Evolutionary conservation across 2,888 invertebrate genomes (phyloP), one percentile per base, ranked within the genome.

Genomic region (Troides aeacus): DNA sequence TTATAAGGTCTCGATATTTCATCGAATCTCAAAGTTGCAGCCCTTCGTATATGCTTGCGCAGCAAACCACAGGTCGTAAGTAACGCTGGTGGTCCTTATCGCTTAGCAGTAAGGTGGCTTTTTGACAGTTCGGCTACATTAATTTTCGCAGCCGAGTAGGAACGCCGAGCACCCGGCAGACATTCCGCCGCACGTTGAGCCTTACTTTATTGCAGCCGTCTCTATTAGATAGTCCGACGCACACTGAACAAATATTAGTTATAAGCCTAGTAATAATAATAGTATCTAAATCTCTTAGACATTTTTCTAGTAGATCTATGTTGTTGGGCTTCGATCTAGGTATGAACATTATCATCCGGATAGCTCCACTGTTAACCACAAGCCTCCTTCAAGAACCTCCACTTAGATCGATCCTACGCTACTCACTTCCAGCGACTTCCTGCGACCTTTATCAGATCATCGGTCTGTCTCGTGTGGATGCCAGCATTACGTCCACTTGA

Each of bases 141-240:
- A 46, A 46, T 69, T 30, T 65, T 58, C 30, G 62, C 61, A 46
- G 23, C 58, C 18, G 53, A 59, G 58, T 60, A 62, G 42, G 36
- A 62, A 63, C 58, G 59, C 39, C 66, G 58, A 57, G 62, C 66
- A 70, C 69, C 69, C 69, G 69, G 69, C 62, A 70, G 66, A 70
- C 65, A 66, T 66, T 70, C 69, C 66, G 58, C 62, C 66, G 69
- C 69, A 70, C 69, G 62, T 70, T 66, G 69, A 62, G 69, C 62
- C 66, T 66, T 66, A 66, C 58, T 66, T 66, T 70, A 70, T 70
- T 70, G 69, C 66, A 70, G 66, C 62, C 62, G 62, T 70, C 66
- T 62, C 50, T 66, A 69, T 69, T 69, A 70, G 12, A 70, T 15
- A 36, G 30, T 21, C 62, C 18, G 50, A 57, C 66, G 69, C 30